A percentile compares a stretch with the other conserved stretches of the same genome.
Evolutionary conservation across 2,113 vertebrate genomes (phyloP).

Genomic region (Antennarius striatus): DNA sequence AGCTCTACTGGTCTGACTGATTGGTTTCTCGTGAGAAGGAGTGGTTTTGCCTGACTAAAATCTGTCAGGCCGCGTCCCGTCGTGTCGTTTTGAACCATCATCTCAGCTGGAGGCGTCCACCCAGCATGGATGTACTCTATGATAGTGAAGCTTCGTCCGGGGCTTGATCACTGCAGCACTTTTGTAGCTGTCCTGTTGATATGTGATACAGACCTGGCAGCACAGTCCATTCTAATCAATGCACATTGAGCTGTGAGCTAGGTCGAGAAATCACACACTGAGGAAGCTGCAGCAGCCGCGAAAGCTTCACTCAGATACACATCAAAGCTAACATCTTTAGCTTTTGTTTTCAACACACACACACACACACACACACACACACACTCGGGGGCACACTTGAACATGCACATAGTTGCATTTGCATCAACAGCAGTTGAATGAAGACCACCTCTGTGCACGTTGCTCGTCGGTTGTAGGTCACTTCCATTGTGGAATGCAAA

Average conservation of each 20-base stretch:
- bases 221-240: slow-evolving; percentile 40
- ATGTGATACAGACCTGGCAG: slow-evolving; percentile 36
- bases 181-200: slow-evolving; percentile 43
- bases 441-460: slow-evolving; percentile 31
- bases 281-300: slow-evolving; percentile 6
- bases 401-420: not conserved
- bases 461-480: slow-evolving; percentile 14
- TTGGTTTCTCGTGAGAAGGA: not conserved
- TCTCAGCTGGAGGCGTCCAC: not conserved
- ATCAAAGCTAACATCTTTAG: not conserved
- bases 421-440: slow-evolving; percentile 5
- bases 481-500: slow-evolving; percentile 50
- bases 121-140: not conserved
- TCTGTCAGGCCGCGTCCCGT: not conserved
- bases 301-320: not conserved
- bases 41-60: not conserved
- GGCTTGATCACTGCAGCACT: slow-evolving; percentile 39
- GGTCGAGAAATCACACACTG: slow-evolving; percentile 14
- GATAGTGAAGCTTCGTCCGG: not conserved
- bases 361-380: not conserved
- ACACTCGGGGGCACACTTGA: not conserved
- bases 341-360: too few relatives aligned
- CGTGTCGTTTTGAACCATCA: too few relatives aligned
- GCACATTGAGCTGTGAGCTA: slow-evolving; percentile 2
- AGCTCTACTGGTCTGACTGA: too few relatives aligned